phyloP scores from a whole-genome alignment of 2,113 vertebrate species.

The Peucedramus taeniatus region DNA sequence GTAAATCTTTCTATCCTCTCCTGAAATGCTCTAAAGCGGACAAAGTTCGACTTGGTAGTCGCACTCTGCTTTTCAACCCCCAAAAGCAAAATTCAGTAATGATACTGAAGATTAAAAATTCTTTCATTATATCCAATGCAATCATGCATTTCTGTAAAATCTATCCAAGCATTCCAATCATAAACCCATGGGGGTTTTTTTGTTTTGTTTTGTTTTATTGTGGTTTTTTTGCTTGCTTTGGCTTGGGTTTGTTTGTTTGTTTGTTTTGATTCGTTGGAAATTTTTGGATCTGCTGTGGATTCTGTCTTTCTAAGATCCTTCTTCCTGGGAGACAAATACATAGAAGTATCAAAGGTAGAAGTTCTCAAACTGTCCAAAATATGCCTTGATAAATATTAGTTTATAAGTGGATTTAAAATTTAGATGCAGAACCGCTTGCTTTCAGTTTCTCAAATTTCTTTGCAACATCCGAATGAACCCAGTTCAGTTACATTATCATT shows the following conservation, averaged over 20 bases:
- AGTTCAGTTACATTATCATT: background rate
- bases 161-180: background rate
- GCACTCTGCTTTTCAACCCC: background rate
- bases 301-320: background rate
- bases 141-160: background rate
- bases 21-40: background rate
- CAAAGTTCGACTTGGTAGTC: background rate
- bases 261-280: background rate
- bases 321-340: background rate
- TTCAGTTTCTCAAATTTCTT: background rate
- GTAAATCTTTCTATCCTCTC: background rate
- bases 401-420: background rate
- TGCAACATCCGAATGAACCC: background rate
- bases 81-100: background rate
- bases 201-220: background rate
- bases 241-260: background rate
- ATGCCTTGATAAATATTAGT: background rate
- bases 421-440: background rate
- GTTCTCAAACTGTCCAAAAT: background rate
- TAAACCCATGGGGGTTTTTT: background rate
- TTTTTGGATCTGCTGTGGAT: background rate
- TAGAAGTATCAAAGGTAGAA: background rate
- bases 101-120: background rate
- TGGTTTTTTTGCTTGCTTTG: background rate
- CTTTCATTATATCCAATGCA: background rate